Conservation (phyloP, 2,113 vertebrate species). For the Semicossyphus pulcher region DNA sequence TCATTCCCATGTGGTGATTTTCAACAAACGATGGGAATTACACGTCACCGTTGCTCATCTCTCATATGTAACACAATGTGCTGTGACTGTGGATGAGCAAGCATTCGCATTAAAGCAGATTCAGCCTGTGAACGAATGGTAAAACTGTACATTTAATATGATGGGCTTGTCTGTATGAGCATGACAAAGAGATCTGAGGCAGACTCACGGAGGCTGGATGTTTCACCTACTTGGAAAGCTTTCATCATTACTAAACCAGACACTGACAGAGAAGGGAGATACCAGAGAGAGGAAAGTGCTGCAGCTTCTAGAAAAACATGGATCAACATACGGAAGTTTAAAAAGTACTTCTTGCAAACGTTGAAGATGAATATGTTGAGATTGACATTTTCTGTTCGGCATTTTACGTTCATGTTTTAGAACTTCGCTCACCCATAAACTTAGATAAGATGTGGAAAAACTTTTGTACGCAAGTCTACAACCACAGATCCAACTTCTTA, state of each 20-base stretch:
- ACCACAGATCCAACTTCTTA: too few relatives aligned
- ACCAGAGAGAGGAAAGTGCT: neutral
- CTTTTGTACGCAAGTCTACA: too few relatives aligned
- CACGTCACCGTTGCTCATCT: neutral
- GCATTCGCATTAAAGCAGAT: neutral
- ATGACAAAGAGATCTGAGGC: neutral
- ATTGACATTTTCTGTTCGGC: too few relatives aligned
- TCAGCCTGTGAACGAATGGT: neutral
- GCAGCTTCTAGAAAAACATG: neutral
- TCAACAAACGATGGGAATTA: slow-evolving; percentile 15
- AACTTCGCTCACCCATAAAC: too few relatives aligned
- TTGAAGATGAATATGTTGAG: neutral
- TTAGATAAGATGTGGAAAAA: too few relatives aligned
- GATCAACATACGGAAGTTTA: neutral
- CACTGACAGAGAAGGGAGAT: neutral
- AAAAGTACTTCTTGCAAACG: neutral
- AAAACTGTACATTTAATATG: neutral
- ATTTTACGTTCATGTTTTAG: too few relatives aligned
- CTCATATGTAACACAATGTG: neutral
- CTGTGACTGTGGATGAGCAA: neutral
- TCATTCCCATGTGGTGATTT: neutral
- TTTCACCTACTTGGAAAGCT: slow-evolving; percentile 34
- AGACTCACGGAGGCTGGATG: neutral
- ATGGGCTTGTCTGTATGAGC: neutral
- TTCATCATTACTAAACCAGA: slow-evolving; percentile 37